These are phyloP conservation scores for Magallana gigas DNA, from an alignment of 1,140 invertebrate species.

Conservation along the genomic window DNA sequence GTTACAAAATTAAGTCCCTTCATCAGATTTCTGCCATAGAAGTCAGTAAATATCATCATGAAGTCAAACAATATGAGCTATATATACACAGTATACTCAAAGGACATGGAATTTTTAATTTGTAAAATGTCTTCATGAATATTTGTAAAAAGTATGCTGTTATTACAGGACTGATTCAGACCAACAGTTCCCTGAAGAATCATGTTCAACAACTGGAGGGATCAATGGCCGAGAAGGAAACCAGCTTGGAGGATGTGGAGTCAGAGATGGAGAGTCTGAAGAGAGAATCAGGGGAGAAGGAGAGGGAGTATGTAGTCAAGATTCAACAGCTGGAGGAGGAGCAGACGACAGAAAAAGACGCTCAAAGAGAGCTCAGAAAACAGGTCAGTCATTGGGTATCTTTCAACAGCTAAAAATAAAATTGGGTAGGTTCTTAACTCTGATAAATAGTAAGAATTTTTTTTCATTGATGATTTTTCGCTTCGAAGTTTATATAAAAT, in stretches of 20 bases:
- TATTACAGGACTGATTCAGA: constrained; percentile 74
- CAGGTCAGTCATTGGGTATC: constrained; percentile 66
- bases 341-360: constrained; percentile 75
- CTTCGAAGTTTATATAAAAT: too few relatives aligned
- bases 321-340: constrained; percentile 73
- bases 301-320: constrained; percentile 65
- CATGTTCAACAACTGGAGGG: constrained; percentile 77
- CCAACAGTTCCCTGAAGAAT: constrained; percentile 75
- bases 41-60: too few relatives aligned
- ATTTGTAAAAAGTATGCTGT: not conserved
- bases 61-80: too few relatives aligned
- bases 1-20: too few relatives aligned
- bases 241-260: constrained; percentile 72
- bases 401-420: too few relatives aligned
- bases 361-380: constrained; percentile 76
- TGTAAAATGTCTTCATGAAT: not conserved
- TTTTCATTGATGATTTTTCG: too few relatives aligned
- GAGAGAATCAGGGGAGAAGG: constrained; percentile 63
- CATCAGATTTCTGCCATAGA: too few relatives aligned
- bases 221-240: constrained; percentile 74
- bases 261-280: constrained; percentile 63
- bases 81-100: too few relatives aligned
- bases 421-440: too few relatives aligned
- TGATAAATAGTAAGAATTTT: too few relatives aligned
- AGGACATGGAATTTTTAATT: not conserved